phyloP scores from a whole-genome alignment of 2,888 invertebrate genomes.

The Archaeoteleia sp. region DNA sequence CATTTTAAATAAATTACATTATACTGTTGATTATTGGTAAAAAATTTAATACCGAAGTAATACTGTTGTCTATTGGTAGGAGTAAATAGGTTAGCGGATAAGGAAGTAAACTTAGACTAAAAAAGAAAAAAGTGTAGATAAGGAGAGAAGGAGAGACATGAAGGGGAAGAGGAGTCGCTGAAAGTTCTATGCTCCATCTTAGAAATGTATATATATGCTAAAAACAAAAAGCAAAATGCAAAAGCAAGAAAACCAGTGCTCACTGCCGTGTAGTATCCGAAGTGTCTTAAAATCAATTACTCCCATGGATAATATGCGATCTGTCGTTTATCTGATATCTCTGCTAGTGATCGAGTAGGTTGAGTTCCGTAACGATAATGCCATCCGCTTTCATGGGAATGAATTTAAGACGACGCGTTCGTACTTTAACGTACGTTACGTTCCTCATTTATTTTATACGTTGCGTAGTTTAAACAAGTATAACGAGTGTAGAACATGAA shows the following conservation, averaged over 20 bases:
- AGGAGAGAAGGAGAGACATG: constrained; percentile 15
- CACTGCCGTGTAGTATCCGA: constrained; percentile 23
- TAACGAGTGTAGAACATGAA: background rate
- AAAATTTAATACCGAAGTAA: constrained; percentile 29
- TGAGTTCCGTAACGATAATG: background rate
- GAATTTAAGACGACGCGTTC: constrained; percentile 11
- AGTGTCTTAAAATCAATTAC: constrained; percentile 14
- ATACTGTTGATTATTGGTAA: constrained; percentile 31
- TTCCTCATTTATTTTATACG: background rate
- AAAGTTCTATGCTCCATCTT: background rate
- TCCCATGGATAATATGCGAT: background rate
- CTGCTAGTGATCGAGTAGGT: background rate
- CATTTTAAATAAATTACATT: constrained; percentile 19
- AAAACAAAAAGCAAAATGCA: too few species aligned
- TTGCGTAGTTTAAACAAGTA: background rate
- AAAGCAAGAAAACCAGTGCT: constrained; percentile 28
- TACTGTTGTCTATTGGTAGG: constrained; percentile 36
- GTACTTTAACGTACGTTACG: background rate
- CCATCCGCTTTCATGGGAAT: background rate
- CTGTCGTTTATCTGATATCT: too few species aligned
- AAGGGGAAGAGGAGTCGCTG: background rate
- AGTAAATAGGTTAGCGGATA: constrained; percentile 22
- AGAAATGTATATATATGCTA: background rate
- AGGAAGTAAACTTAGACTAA: too few species aligned
- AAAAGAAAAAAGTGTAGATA: too few species aligned